Conservation (phyloP, 2,113 vertebrate species). For the Condylura cristata region DNA sequence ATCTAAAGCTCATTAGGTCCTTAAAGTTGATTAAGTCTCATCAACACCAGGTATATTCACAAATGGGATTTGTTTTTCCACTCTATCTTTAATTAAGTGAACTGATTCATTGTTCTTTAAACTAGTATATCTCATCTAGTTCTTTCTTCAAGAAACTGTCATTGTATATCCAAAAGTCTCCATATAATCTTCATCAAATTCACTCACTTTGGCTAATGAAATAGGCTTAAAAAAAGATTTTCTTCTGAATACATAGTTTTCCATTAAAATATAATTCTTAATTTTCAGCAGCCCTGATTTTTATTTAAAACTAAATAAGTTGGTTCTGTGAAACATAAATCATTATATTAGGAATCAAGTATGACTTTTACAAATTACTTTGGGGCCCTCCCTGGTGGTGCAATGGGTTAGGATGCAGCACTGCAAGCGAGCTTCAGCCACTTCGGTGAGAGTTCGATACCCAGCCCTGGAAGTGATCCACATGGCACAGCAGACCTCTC, state of each 20-base stretch:
- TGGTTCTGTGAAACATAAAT: not conserved
- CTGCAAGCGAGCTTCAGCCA: no score
- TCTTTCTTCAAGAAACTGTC: not conserved
- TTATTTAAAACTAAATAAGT: slow-evolving; percentile 39
- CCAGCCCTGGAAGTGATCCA: no score
- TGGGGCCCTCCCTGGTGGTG: no score
- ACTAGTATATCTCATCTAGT: not conserved
- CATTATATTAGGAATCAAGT: not conserved
- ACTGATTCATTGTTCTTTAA: not conserved
- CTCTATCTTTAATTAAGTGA: not conserved
- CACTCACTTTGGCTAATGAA: not conserved
- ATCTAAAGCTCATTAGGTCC: not conserved
- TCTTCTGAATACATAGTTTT: not conserved
- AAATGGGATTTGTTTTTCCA: not conserved
- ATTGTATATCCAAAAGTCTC: not conserved
- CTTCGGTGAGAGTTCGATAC: no score
- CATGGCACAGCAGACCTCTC: no score
- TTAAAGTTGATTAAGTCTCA: not conserved
- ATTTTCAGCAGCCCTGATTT: slow-evolving; percentile 15
- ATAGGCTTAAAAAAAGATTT: not conserved
- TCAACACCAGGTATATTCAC: not conserved
- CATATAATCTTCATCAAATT: not conserved
- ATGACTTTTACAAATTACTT: not conserved
- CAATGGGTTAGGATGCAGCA: no score
- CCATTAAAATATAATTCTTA: not conserved